Percentiles rank a stretch among this genome's conserved stretches.
phyloP scores from a whole-genome alignment of 2,113 vertebrate species.

The Scolopax mira region DNA sequence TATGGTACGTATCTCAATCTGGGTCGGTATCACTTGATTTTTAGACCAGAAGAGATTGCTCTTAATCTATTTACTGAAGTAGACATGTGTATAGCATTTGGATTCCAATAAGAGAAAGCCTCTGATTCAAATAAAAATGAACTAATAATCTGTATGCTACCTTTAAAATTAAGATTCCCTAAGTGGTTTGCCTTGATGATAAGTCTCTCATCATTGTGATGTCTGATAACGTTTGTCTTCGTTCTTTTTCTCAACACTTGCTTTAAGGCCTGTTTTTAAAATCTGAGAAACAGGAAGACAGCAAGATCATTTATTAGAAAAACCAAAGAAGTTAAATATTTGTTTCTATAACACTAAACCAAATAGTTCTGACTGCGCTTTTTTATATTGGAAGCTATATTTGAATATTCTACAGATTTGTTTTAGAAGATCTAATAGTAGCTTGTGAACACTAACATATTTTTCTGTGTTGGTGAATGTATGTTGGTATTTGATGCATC shows the following conservation, averaged over 20 bases:
- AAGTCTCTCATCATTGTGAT: neutral
- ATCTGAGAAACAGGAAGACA: neutral
- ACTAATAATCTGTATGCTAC: neutral
- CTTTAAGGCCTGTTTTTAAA: neutral
- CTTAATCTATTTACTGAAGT: neutral
- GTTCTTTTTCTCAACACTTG: neutral
- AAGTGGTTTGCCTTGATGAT: neutral
- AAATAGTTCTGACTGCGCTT: neutral
- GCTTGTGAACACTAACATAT: neutral
- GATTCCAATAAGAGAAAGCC: neutral
- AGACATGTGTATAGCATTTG: neutral
- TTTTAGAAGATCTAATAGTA: neutral
- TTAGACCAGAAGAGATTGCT: neutral
- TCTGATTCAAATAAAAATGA: neutral
- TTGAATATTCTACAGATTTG: neutral
- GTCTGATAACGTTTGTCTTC: neutral
- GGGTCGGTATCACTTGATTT: neutral
- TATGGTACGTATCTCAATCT: neutral
- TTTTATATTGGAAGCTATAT: neutral
- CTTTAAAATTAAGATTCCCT: neutral
- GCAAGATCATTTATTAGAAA: neutral
- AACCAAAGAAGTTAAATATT: neutral
- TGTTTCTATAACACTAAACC: neutral
- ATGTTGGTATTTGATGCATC: neutral
- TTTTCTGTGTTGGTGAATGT: neutral